Base-by-base conservation (phyloP, 2,888 invertebrate species). In the Chirona hameri region DNA sequence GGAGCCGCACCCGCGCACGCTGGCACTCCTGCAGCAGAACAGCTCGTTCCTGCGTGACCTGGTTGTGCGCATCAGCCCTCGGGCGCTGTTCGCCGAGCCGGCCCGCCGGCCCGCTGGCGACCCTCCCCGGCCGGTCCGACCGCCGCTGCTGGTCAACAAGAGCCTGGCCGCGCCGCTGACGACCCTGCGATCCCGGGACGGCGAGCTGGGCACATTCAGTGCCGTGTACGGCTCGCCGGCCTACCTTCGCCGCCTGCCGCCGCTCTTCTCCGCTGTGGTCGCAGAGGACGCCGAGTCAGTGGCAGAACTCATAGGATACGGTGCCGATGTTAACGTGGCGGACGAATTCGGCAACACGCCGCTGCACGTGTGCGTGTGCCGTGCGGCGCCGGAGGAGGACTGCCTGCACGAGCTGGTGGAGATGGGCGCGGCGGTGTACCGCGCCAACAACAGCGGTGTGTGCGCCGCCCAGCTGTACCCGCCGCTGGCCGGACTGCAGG, bases 351-450 rank as follows among this genome's bases (percentile, higher is more conserved):
- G 91, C 31, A 90, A 91, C 86, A 90, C 91, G 27, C 91, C 91
- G 0, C 87, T 91, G 31, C 91, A 91, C 86, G 86, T 91, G 82
- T 90, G 90, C 48, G 90, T 90, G 76, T 88, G 90, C 83, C 90
- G 90, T 85, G 88, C 89, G n/a, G 89, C 89, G 83, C 89, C 90
- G 82, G 89, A 89, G 80, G 89, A 90, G 89, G 89, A 90, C 83
- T 89, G 90, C 85, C 89, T 90, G 80, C 87, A 89, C 79, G 88
- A 89, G 84, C 87, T 91, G 85, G 86, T 91, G 84, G 89, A 90
- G 86, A 88, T 88, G 84, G 91, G 91, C 52, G 90, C 89, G 29
- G 87, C 87, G 85, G 88, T 90, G 81, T 87, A 87, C 83, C 84
- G 88, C 81, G 85, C 86, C 81, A 91, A 91, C 87, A 87, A 88